Base-by-base conservation (phyloP, 2,113 vertebrate species). In the Rhineura floridana region DNA sequence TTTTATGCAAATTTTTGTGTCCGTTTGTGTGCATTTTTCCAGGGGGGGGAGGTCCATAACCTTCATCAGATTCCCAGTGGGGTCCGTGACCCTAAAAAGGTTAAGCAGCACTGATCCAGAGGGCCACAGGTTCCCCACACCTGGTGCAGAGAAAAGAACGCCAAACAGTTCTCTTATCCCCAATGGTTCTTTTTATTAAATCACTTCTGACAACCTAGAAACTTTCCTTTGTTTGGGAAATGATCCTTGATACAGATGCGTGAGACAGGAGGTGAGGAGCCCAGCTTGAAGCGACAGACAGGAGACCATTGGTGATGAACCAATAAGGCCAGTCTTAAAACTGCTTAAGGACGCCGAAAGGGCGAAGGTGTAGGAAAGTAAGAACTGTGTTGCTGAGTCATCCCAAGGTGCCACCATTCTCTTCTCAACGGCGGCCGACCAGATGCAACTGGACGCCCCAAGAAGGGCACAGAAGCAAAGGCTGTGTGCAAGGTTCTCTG, bases 181-280 rank as follows among this genome's bases (percentile, higher is more conserved):
- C 92, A 94, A 89, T 92, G 93, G 81, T 81, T 88, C 59, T 80
- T 88, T 96, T 95, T 94, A 95, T 94, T 95, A 91, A 93, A 92
- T 72, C 77, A 86, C 15, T 0, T 83, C 83, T 93, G 88, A 90
- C 93, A 90, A 72, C 81, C 85, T 86, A 79, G 85, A 89, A 91
- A 89, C 63, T 75, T 67, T 23, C 0, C 6, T 19, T 70, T 52
- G 10, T 77, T 39, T 12, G 2, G 88, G 91, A 84, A 77, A 87
- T 42, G 90, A 42, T 62, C 89, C 69, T 81, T 75, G 81, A 92
- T 87, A 79, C 4, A 1, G 81, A 92, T 87, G 84, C 93, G 91
- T 87, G 87, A 89, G 69, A 89, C 85, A 83, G 33, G 69, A 85
- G 23, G 17, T 1, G 42, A 63, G 0, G 0, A 0, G 55, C 72